Conservation (phyloP, 2,113 vertebrate species). For the Probosciger aterrimus region DNA sequence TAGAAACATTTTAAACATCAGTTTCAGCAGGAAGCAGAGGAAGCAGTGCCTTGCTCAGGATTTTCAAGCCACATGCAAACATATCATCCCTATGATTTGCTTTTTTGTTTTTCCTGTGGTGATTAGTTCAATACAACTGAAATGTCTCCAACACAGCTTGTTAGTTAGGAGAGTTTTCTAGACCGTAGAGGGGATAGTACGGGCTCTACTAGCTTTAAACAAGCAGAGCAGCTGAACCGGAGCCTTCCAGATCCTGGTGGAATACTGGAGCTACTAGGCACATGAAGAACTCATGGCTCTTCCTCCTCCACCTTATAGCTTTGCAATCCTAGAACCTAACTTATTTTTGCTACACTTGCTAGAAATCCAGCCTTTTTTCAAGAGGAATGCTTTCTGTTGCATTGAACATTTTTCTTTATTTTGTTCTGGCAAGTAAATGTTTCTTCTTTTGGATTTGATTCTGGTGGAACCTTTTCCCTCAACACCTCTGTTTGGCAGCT, state of each 20-base stretch:
- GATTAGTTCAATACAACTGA: neutral
- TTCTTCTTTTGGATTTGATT: neutral
- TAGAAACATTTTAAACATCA: neutral
- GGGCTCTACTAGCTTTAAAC: neutral
- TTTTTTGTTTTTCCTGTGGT: neutral
- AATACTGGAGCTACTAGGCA: neutral
- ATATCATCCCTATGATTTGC: rapidly evolving
- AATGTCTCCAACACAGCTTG: neutral
- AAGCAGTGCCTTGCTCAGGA: neutral
- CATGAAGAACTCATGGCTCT: rapidly evolving
- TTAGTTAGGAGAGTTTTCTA: neutral
- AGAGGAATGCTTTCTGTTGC: neutral
- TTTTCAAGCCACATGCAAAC: neutral
- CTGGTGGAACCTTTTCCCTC: neutral
- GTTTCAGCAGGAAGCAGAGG: neutral
- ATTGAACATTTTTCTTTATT: neutral
- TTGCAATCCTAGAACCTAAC: neutral
- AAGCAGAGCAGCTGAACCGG: neutral
- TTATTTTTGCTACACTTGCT: neutral
- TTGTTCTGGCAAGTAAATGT: neutral
- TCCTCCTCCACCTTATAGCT: neutral
- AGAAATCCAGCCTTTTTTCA: neutral
- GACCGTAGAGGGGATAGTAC: neutral
- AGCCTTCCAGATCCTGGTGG: neutral
- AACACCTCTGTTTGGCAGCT: neutral